phyloP scores from a whole-genome alignment of 2,888 invertebrate species.

The Agrochola macilenta region DNA sequence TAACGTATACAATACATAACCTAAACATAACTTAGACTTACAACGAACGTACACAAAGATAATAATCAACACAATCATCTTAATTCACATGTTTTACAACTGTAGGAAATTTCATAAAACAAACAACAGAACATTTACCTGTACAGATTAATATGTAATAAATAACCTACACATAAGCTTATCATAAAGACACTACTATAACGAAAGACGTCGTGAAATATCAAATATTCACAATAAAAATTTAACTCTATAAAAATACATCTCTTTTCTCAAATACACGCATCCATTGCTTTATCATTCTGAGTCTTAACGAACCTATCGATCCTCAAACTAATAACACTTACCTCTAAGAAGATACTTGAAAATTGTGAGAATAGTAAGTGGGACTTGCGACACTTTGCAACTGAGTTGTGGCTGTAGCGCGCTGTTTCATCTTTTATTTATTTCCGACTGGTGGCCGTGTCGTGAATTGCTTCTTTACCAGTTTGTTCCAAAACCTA shows the following conservation, averaged over 20 bases:
- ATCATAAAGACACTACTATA: constrained; percentile 41
- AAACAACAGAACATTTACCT: background rate
- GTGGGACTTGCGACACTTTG: constrained; percentile 6
- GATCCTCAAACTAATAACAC: constrained; percentile 64
- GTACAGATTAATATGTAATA: background rate
- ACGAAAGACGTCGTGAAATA: constrained; percentile 69
- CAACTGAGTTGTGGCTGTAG: background rate
- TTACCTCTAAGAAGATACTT: constrained; percentile 52
- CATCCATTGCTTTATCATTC: constrained; percentile 61
- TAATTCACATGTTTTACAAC: background rate
- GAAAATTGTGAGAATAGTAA: constrained; percentile 37
- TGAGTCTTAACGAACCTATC: constrained; percentile 55
- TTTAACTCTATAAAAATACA: constrained; percentile 78
- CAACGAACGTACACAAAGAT: constrained; percentile 1
- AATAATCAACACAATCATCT: background rate
- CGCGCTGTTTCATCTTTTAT: background rate
- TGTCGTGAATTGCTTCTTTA: background rate
- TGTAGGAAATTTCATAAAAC: constrained; percentile 3
- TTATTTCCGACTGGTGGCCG: background rate
- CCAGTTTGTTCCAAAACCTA: background rate
- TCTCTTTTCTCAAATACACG: constrained; percentile 68
- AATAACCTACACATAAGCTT: constrained; percentile 45
- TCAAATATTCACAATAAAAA: constrained; percentile 69
- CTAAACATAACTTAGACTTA: background rate
- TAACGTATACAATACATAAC: background rate